Percentiles rank a stretch among this genome's conserved stretches.
Evolutionary conservation across 2,888 invertebrate species (phyloP).

Genomic region (Schizaphis graminum): DNA sequence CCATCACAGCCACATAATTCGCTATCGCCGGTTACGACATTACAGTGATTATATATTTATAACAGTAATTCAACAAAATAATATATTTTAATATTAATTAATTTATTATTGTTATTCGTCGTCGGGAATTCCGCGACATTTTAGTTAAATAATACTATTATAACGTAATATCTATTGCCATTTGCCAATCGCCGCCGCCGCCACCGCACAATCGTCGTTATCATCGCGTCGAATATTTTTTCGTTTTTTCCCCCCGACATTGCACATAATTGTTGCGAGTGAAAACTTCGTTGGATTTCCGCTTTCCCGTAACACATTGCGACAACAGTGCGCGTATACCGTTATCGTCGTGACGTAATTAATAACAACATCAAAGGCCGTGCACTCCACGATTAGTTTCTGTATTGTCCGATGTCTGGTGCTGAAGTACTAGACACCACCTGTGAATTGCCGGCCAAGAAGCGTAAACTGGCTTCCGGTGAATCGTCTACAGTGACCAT

Average conservation of each 20-base stretch:
- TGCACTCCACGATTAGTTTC: conserved; percentile 60
- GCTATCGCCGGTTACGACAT: not conserved
- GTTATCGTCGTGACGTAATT: conserved; percentile 18
- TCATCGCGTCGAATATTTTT: not conserved
- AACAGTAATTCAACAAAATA: not conserved
- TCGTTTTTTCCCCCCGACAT: not conserved
- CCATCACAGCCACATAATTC: too few species aligned
- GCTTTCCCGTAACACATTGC: not conserved
- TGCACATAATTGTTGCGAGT: not conserved
- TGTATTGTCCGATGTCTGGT: conserved; percentile 88
- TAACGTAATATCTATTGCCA: not conserved
- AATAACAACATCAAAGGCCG: conserved; percentile 40
- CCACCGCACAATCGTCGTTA: not conserved
- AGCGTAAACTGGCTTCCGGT: conserved; percentile 85
- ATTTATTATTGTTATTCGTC: not conserved
- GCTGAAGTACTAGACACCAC: conserved; percentile 91
- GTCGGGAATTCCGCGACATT: not conserved
- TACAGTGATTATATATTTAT: not conserved
- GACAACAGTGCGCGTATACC: conserved; percentile 27
- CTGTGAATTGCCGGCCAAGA: conserved; percentile 93
- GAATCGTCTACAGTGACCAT: conserved; percentile 71
- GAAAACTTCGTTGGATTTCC: conserved; percentile 8
- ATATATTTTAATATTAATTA: not conserved
- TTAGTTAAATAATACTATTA: not conserved
- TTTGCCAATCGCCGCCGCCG: too few species aligned